These are phyloP conservation scores for Phlogophora meticulosa DNA, from an alignment of 2,888 invertebrate species.

Conservation along the genomic window DNA sequence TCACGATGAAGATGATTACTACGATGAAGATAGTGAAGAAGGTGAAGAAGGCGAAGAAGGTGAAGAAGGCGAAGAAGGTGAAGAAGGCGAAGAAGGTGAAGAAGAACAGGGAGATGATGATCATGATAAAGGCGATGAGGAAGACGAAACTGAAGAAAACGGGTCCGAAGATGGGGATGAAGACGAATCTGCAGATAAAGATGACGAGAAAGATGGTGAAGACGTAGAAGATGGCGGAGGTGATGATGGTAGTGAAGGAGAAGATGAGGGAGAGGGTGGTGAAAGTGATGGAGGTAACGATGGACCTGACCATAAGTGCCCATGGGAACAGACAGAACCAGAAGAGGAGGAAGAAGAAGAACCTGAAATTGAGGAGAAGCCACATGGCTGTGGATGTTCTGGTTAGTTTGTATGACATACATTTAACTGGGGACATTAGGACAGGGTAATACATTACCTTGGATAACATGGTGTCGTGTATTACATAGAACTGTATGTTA, in stretches of 20 bases:
- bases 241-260: neutral
- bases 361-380: neutral
- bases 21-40: neutral
- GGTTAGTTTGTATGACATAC: slow-evolving; percentile 5
- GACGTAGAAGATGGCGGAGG: neutral
- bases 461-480: neutral
- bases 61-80: neutral
- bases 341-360: neutral
- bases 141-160: neutral
- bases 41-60: neutral
- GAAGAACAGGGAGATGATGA: neutral
- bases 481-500: neutral
- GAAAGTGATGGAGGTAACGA: neutral
- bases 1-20: neutral
- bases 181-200: neutral
- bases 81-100: fast-evolving
- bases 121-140: fast-evolving
- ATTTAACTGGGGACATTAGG: too few relatives aligned
- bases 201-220: neutral
- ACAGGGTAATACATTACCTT: too few relatives aligned
- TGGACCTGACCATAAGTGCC: neutral
- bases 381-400: slow-evolving; percentile 12
- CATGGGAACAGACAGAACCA: neutral
- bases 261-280: neutral
- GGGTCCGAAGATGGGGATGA: neutral